These are phyloP conservation scores for Drosophila vallismaia DNA, from an alignment of 2,888 invertebrate genomes.

Conservation along the genomic window DNA sequence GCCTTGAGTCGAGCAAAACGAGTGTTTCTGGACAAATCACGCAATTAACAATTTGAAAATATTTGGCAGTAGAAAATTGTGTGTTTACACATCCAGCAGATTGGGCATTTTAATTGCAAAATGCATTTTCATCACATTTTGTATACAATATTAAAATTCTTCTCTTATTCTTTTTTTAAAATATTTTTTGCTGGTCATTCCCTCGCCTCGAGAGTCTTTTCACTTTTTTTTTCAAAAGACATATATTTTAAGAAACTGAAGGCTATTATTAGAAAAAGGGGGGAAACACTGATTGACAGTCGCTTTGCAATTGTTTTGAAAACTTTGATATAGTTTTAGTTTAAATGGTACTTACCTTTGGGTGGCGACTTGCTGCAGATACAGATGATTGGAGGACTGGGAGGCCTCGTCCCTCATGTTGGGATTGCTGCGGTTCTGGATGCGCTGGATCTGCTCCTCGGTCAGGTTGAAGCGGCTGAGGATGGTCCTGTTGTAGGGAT, in stretches of 20 bases:
- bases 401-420: slow-evolving; percentile 68
- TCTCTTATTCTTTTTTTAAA: slow-evolving; percentile 2
- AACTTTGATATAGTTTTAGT: not conserved
- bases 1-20: slow-evolving; percentile 54
- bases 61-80: slow-evolving; percentile 15
- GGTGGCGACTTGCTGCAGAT: slow-evolving; percentile 66
- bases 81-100: slow-evolving; percentile 30
- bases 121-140: slow-evolving; percentile 25
- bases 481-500: slow-evolving; percentile 80
- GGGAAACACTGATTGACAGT: slow-evolving; percentile 36
- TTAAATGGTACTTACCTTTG: slow-evolving; percentile 70
- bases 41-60: slow-evolving; percentile 14
- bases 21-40: slow-evolving; percentile 47
- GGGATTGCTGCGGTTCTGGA: slow-evolving; percentile 69
- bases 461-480: slow-evolving; percentile 81
- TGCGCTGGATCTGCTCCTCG: slow-evolving; percentile 78
- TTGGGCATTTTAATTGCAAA: slow-evolving; percentile 5
- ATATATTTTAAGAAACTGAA: not conserved
- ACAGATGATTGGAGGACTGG: slow-evolving; percentile 63
- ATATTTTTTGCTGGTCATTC: slow-evolving; percentile 1
- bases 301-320: slow-evolving; percentile 1
- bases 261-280: slow-evolving; percentile 3
- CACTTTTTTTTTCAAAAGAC: slow-evolving; percentile 15
- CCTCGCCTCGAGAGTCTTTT: not conserved
- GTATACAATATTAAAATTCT: slow-evolving; percentile 22